Evolutionary conservation across 2,113 vertebrate species (phyloP), one percentile per base, ranked within the genome.

Genomic region (Ailuropoda melanoleuca): DNA sequence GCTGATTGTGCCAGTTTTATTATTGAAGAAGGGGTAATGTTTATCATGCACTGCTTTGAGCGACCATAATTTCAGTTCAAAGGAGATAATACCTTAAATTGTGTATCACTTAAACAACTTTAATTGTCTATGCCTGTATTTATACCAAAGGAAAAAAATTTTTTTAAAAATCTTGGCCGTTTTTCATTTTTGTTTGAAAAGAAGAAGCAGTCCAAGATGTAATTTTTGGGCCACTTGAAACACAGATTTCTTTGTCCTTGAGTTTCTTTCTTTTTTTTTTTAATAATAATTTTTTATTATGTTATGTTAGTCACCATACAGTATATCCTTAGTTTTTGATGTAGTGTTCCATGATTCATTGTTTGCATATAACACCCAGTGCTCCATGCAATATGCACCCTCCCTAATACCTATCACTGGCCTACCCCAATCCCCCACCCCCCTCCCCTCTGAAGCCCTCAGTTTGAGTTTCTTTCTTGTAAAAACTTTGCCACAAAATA

Each of bases 251-350:
- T 39, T 88, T 94, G 62, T 46, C 8, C 37, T 70, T 39, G 37
- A 24, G 29, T 91, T 90, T 50, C 55, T 92, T 89, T 94, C 82
- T 78, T 60, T 50, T 48, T 92, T 89, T 94, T 72, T 78, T 60
- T 43, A 43, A 43, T 43, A 43, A 43, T 43, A 43, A 43, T 43
- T 43, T 43, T 43, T 43, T 43, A 43, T 43, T 43, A 43, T 43
- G 43, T 43, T 43, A 43, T 43, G 43, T 43, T 43, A 43, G 43
- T 43, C 43, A 43, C 43, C 43, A 43, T 43, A 43, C 43, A 43
- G 43, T 43, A 43, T 43, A 43, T 43, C 43, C 43, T 43, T 43
- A 43, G 43, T 43, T 43, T 43, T 43, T 43, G 43, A 43, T 43
- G 43, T 43, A 43, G 6, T 43, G 43, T 43, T 43, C 43, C 43